Percentiles rank a stretch among this genome's conserved stretches.
Conservation (phyloP, 2,797 vertebrate species). For the Leptoclinus maculatus region DNA sequence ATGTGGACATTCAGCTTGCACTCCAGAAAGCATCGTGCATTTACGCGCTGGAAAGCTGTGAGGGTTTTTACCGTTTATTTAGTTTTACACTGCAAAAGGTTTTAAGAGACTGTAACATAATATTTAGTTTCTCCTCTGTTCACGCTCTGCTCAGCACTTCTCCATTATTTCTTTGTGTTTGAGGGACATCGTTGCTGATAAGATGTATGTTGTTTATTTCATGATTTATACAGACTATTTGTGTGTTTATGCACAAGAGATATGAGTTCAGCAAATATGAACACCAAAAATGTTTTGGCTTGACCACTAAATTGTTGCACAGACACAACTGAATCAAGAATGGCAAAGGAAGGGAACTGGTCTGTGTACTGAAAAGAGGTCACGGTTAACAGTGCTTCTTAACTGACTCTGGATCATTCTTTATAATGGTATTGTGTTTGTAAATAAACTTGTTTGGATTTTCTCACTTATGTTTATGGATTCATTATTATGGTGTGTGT, state of each 20-base stretch:
- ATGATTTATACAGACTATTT: slow-evolving; percentile 28
- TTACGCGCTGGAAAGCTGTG: slow-evolving; percentile 40
- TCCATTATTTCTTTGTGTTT: slow-evolving; percentile 12
- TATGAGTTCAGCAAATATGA: slow-evolving; percentile 28
- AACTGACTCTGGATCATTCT: slow-evolving; percentile 73
- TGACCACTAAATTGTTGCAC: slow-evolving; percentile 45
- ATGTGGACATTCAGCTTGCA: slow-evolving; percentile 44
- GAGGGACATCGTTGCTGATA: slow-evolving; percentile 10
- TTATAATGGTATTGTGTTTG: slow-evolving; percentile 77
- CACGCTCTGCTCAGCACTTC: slow-evolving; percentile 28
- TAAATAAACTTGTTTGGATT: slow-evolving; percentile 85
- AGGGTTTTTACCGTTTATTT: slow-evolving; percentile 31
- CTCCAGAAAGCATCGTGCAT: slow-evolving; percentile 29
- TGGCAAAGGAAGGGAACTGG: slow-evolving; percentile 23
- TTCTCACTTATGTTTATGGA: slow-evolving; percentile 59
- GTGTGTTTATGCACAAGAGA: slow-evolving; percentile 25
- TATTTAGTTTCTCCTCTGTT: slow-evolving; percentile 32
- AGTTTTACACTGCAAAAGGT: slow-evolving; percentile 20
- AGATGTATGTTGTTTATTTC: slow-evolving; percentile 23
- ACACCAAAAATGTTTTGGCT: slow-evolving; percentile 37
- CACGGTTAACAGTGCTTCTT: slow-evolving; percentile 64
- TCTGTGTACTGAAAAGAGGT: slow-evolving; percentile 42
- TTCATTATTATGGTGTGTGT: slow-evolving; percentile 4
- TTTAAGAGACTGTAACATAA: slow-evolving; percentile 33
- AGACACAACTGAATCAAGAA: slow-evolving; percentile 39